A percentile compares a stretch with the other conserved stretches of the same genome.
Evolutionary conservation across 2,113 vertebrate genomes (phyloP).

Genomic region (Shinisaurus crocodilurus): DNA sequence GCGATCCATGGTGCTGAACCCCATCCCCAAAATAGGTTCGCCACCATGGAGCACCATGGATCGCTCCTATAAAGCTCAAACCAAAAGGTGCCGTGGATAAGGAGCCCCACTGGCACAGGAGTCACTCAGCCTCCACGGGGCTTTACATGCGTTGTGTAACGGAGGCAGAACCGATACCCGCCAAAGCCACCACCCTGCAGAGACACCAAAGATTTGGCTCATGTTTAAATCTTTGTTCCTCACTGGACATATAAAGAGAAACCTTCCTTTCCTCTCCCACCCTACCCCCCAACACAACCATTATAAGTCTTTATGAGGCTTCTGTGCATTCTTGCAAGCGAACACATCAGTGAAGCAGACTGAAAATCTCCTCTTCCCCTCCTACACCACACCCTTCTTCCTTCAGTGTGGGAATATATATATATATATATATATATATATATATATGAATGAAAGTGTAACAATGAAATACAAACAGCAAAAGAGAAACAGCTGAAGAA

Average conservation of each 20-base stretch:
- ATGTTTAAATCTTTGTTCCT: neutral
- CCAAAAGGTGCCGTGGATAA: too few relatives aligned
- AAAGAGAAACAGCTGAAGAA: conserved; percentile 27
- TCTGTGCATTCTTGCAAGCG: conserved; percentile 4
- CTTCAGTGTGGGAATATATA: neutral
- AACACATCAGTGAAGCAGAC: neutral
- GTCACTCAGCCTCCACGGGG: too few relatives aligned
- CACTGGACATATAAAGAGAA: too few relatives aligned
- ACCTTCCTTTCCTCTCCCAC: neutral
- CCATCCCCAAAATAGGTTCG: too few relatives aligned
- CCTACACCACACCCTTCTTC: neutral
- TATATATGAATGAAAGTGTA: neutral
- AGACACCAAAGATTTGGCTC: neutral
- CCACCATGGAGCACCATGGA: too few relatives aligned
- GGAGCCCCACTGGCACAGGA: too few relatives aligned
- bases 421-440: neutral
- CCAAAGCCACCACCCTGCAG: neutral
- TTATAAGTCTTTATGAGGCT: neutral
- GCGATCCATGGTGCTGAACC: too few relatives aligned
- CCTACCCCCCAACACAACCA: neutral
- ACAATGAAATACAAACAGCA: conserved; percentile 8
- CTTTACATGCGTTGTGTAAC: neutral
- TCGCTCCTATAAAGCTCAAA: too few relatives aligned
- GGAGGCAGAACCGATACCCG: neutral
- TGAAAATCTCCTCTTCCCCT: neutral